Conservation (phyloP, 2,888 invertebrate species). For the Orgyia antiqua region DNA sequence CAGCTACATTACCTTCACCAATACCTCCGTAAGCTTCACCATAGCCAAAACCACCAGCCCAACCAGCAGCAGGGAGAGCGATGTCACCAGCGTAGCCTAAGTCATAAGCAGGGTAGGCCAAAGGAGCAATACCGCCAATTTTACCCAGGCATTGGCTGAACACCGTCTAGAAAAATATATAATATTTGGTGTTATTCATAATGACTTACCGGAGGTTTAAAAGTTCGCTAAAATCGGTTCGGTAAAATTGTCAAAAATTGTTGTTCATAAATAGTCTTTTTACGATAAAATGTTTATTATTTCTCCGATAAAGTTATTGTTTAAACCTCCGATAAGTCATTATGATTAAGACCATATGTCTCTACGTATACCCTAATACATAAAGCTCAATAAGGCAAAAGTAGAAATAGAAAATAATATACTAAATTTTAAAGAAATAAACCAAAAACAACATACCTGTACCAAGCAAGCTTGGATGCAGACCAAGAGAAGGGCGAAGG, state of each 20-base stretch:
- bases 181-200: background rate
- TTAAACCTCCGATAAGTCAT: no score
- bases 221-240: no score
- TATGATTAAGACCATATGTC: background rate
- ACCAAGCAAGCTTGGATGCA: conserved; percentile 13
- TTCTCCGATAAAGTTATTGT: no score
- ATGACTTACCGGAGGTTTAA: no score
- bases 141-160: conserved; percentile 17
- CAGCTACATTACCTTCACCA: conserved; percentile 18
- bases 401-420: background rate
- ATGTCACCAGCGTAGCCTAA: background rate
- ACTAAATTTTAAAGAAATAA: background rate
- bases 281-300: no score
- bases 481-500: no score
- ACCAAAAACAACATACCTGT: conserved; percentile 1
- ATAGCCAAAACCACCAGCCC: background rate
- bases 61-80: background rate
- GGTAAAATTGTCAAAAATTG: no score
- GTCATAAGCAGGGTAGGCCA: background rate
- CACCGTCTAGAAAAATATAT: conserved; percentile 11
- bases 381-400: background rate
- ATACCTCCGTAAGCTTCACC: conserved; percentile 2
- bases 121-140: conserved; percentile 1
- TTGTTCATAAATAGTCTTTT: no score
- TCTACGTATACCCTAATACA: background rate